phyloP scores from a whole-genome alignment of 2,888 invertebrate species.

The Pandemis corylana region DNA sequence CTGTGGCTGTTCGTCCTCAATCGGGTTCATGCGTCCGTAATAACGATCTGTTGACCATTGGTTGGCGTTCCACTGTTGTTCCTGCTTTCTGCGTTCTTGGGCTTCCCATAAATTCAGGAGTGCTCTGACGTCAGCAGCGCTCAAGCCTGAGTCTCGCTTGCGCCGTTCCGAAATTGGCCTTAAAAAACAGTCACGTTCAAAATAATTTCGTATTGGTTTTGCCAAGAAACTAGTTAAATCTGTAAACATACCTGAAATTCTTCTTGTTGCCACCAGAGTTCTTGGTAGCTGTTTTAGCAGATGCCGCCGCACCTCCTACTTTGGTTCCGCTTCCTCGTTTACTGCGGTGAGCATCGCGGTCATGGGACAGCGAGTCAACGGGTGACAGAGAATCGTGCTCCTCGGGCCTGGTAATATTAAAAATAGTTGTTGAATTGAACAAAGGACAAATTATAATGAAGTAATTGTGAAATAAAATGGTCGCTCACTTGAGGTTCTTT shows the following conservation, averaged over 20 bases:
- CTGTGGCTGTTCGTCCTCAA: constrained; percentile 80
- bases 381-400: constrained; percentile 59
- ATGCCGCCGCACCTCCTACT: constrained; percentile 77
- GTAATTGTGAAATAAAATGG: constrained; percentile 27
- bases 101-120: constrained; percentile 86
- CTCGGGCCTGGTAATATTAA: constrained; percentile 60
- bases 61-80: constrained; percentile 72
- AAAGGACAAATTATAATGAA: constrained; percentile 4
- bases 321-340: constrained; percentile 64
- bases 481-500: constrained; percentile 76
- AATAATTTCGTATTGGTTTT: background rate
- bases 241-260: constrained; percentile 70
- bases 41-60: constrained; percentile 74
- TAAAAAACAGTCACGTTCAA: constrained; percentile 47
- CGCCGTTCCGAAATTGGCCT: constrained; percentile 80
- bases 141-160: constrained; percentile 86
- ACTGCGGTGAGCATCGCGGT: constrained; percentile 32
- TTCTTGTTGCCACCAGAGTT: constrained; percentile 79
- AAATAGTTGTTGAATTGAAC: background rate
- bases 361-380: constrained; percentile 23
- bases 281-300: constrained; percentile 78
- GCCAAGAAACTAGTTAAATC: background rate
- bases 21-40: constrained; percentile 69
- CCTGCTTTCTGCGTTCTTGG: constrained; percentile 82
- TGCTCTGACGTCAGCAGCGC: constrained; percentile 86